Base-by-base conservation (phyloP, 1,140 invertebrate species). In the Doryteuthis pealeii region DNA sequence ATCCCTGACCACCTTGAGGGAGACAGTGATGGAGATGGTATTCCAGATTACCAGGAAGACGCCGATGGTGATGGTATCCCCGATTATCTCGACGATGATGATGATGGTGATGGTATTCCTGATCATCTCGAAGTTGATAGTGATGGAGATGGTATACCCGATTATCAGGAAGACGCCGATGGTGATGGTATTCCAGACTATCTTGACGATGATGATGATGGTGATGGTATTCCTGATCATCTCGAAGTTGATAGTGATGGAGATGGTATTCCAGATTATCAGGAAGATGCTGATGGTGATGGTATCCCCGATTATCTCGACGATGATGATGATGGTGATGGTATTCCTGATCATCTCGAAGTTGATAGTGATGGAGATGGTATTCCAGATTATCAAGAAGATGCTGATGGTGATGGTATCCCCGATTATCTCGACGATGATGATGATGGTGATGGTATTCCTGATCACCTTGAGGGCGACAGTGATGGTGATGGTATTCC, bases 201-300 rank as follows among this genome's bases (percentile, higher is more conserved):
- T 35, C 71, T 79, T 4, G 77, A 78, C 40, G 68, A 84, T 67
- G 58, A 81, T 22, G 83, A 86, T 45, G 79, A 85, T 71, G 81
- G 80, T 33, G 81, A 87, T 73, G 86, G 86, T 18, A 83, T 86
- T 32, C 84, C 83, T 35, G 80, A 86, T 70, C 54, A 81, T 71
- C 71, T 78, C 33, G 82, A 85, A 22, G 74, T 81, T 33, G 82
- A 85, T 70, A 33, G 28, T 10, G 82, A 84, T 71, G 75, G 75
- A 74, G 83, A 85, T 81, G 81, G 84, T 65, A 79, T 84, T 77
- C 79, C 84, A 32, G 81, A 86, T 75, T 28, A 79, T 58, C 65
- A 79, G 31, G 66, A 26, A 68, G 78, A 79, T 43, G 84, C 74
- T 12, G 74, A 79, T 65, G 73, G 76, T 62, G 80, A 81, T 74